phyloP scores from a whole-genome alignment of 2,113 vertebrate genomes.

The Nothoprocta pentlandii region DNA sequence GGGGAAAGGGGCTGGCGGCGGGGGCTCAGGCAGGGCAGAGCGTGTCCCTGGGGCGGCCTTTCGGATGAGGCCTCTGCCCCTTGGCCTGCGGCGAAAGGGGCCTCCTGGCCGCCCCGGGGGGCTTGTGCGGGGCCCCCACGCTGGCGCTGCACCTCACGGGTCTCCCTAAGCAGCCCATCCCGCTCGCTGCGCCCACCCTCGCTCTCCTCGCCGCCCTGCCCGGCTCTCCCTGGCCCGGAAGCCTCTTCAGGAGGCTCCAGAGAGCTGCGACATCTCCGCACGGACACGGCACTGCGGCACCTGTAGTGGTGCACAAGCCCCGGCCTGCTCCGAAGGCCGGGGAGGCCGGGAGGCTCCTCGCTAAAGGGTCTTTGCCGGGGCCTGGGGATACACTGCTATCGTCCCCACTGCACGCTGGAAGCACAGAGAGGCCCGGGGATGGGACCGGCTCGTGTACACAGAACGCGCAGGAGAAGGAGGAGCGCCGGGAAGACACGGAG shows the following conservation, averaged over 20 bases:
- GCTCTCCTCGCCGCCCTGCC: neutral
- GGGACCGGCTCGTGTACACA: neutral
- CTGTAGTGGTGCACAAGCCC: no score
- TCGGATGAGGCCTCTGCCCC: neutral
- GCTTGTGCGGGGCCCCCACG: neutral
- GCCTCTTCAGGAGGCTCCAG: no score
- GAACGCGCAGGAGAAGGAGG: neutral
- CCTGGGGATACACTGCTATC: neutral
- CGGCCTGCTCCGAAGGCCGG: neutral
- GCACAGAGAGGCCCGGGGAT: neutral
- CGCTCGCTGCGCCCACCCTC: no score
- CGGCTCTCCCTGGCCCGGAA: neutral
- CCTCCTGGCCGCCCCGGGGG: neutral
- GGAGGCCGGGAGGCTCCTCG: neutral
- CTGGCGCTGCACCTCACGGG: neutral
- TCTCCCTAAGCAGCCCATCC: neutral
- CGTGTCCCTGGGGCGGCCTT: neutral
- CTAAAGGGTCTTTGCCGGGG: neutral
- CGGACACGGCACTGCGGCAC: neutral
- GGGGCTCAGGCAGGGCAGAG: conserved; percentile 12
- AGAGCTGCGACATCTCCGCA: neutral
- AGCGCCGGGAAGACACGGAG: conserved; percentile 23
- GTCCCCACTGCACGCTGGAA: neutral
- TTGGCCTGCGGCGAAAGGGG: neutral
- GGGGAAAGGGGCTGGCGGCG: neutral